These are phyloP conservation scores for Adrianichthys oophorus DNA, from an alignment of 2,797 vertebrate species.

Conservation along the genomic window DNA sequence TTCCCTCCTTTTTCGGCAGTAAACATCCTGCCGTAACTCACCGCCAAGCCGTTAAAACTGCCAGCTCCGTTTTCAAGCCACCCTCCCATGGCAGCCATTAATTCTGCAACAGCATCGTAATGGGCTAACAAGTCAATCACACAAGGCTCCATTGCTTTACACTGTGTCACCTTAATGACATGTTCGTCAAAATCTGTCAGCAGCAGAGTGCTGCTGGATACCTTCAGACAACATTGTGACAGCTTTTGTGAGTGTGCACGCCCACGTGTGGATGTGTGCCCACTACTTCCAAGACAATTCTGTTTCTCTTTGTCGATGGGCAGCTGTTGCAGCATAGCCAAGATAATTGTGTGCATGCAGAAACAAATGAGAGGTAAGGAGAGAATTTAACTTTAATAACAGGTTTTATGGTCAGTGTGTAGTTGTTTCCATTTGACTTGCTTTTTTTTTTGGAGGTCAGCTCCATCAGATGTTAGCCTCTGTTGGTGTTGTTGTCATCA, in stretches of 20 bases:
- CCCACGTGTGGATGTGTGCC: conserved; percentile 30
- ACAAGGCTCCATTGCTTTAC: conserved; percentile 85
- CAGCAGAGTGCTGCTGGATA: conserved; percentile 75
- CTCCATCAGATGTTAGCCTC: conserved; percentile 63
- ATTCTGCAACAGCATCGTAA: conserved; percentile 86
- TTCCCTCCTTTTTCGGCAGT: conserved; percentile 56
- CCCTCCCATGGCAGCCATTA: conserved; percentile 89
- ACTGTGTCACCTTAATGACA: conserved; percentile 87
- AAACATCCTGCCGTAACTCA: conserved; percentile 87
- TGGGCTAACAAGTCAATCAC: conserved; percentile 90
- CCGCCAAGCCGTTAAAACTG: conserved; percentile 84
- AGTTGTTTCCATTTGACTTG: conserved; percentile 82
- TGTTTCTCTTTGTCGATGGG: conserved; percentile 50
- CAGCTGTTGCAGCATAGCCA: conserved; percentile 38
- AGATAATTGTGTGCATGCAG: conserved; percentile 4
- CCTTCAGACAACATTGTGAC: conserved; percentile 79
- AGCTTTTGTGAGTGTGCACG: conserved; percentile 54
- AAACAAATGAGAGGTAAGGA: conserved; percentile 47
- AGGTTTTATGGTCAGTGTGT: conserved; percentile 51
- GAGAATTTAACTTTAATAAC: conserved; percentile 55
- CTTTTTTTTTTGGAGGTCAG: conserved; percentile 78
- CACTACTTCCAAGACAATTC: conserved; percentile 42
- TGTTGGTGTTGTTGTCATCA: conserved; percentile 83
- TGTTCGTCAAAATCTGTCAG: conserved; percentile 86
- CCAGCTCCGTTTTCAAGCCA: conserved; percentile 82